A percentile compares a stretch with the other conserved stretches of the same genome.
These are phyloP conservation scores for Thalassaphorura encarpata DNA, from an alignment of 1,140 invertebrate genomes.

Conservation along the genomic window DNA sequence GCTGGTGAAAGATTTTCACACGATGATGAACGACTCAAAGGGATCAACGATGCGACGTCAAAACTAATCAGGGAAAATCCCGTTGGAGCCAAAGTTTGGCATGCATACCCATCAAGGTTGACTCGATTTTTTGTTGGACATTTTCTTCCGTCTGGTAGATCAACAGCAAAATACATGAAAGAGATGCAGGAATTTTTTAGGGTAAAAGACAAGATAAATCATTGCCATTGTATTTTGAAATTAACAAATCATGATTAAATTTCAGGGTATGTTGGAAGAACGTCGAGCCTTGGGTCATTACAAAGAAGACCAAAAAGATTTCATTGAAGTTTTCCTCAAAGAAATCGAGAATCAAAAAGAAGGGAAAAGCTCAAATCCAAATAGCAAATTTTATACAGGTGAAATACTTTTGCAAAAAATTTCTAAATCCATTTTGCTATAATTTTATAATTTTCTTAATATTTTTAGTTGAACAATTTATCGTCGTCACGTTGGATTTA, in stretches of 20 bases:
- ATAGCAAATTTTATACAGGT: slow-evolving; percentile 26
- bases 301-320: slow-evolving; percentile 53
- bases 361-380: slow-evolving; percentile 11
- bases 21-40: slow-evolving; percentile 33
- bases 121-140: slow-evolving; percentile 14
- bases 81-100: slow-evolving; percentile 17
- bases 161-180: slow-evolving; percentile 11
- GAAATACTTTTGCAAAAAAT: not conserved
- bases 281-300: slow-evolving; percentile 13
- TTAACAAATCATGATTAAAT: no score
- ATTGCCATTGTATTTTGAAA: no score
- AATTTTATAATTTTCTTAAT: not conserved
- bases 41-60: slow-evolving; percentile 14
- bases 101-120: slow-evolving; percentile 16
- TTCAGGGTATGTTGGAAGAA: slow-evolving; percentile 12
- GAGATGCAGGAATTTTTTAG: slow-evolving; percentile 25
- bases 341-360: slow-evolving; percentile 25
- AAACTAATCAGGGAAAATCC: slow-evolving; percentile 12
- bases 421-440: not conserved
- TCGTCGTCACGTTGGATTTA: slow-evolving; percentile 39
- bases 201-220: no score
- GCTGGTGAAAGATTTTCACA: slow-evolving; percentile 54
- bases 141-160: slow-evolving; percentile 8
- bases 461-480: slow-evolving; percentile 17
- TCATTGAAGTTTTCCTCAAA: slow-evolving; percentile 71